Conservation (phyloP, 2,113 vertebrate species). For the Hemiscyllium ocellatum region DNA sequence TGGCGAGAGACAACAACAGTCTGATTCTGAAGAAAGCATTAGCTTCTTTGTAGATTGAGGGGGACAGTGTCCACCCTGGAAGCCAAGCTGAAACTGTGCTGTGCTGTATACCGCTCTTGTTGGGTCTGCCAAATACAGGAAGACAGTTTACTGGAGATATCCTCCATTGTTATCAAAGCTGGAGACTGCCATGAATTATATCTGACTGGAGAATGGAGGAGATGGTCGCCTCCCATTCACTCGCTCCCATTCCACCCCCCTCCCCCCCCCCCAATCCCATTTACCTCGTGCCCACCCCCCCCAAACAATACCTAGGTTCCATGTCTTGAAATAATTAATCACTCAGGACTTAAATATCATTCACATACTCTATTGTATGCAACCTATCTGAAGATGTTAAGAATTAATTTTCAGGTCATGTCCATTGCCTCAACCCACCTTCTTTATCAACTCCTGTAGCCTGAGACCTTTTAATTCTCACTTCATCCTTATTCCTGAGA, state of each 20-base stretch:
- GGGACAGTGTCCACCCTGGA: not conserved
- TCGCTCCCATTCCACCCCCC: not conserved
- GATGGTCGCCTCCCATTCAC: not conserved
- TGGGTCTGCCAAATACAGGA: not conserved
- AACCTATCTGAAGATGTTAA: no score
- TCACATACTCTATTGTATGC: no score
- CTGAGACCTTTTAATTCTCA: no score
- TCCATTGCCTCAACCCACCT: no score
- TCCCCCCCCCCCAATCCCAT: not conserved
- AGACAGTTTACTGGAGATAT: not conserved
- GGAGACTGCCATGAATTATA: not conserved
- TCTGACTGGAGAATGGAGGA: not conserved
- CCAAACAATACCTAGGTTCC: no score
- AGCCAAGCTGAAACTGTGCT: not conserved
- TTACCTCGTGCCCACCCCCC: not conserved
- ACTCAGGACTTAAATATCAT: no score
- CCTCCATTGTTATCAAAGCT: not conserved
- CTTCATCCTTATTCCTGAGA: no score
- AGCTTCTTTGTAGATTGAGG: not conserved
- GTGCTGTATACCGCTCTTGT: no score
- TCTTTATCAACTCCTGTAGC: no score
- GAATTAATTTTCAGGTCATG: no score
- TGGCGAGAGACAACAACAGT: not conserved
- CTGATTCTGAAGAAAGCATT: not conserved
- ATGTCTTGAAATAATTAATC: no score